Percentiles rank a stretch among this genome's conserved stretches.
Evolutionary conservation across 2,797 vertebrate species (phyloP).

Genomic region (Acipenser oxyrinchus): DNA sequence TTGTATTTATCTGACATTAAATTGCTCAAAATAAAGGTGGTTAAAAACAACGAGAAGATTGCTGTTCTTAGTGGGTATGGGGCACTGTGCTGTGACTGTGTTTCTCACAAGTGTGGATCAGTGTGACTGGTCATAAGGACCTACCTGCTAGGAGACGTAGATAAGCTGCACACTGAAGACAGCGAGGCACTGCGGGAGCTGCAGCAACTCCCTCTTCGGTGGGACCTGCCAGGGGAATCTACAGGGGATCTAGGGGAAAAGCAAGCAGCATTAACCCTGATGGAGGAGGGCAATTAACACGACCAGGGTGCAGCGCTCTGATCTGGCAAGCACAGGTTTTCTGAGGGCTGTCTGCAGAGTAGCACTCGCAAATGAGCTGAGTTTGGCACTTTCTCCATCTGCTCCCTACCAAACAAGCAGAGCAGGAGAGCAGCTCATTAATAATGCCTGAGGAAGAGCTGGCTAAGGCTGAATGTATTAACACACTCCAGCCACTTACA

Average conservation of each 20-base stretch:
- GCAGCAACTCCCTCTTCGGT: constrained; percentile 78
- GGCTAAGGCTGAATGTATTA: background rate
- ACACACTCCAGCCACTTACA: background rate
- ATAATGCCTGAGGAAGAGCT: background rate
- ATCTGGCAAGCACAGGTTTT: background rate
- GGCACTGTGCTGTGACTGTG: background rate
- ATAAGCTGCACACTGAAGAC: constrained; percentile 75
- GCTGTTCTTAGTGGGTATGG: constrained; percentile 4
- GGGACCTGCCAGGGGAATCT: constrained; percentile 71
- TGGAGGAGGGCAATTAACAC: background rate
- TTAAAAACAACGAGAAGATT: background rate
- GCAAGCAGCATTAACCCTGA: background rate
- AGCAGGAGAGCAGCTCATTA: background rate
- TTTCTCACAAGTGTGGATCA: too few species aligned
- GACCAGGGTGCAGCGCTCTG: background rate
- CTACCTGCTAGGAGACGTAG: constrained; percentile 85
- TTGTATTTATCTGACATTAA: too few species aligned
- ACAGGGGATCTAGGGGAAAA: constrained; percentile 66
- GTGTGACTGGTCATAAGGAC: constrained; percentile 8
- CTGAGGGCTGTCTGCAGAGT: too few species aligned
- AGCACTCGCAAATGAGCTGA: background rate
- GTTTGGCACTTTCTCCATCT: background rate
- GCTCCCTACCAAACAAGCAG: background rate
- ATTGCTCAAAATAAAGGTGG: background rate
- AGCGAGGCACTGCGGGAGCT: constrained; percentile 82